phyloP scores from a whole-genome alignment of 2,113 vertebrate genomes.

The Rattus rattus region DNA sequence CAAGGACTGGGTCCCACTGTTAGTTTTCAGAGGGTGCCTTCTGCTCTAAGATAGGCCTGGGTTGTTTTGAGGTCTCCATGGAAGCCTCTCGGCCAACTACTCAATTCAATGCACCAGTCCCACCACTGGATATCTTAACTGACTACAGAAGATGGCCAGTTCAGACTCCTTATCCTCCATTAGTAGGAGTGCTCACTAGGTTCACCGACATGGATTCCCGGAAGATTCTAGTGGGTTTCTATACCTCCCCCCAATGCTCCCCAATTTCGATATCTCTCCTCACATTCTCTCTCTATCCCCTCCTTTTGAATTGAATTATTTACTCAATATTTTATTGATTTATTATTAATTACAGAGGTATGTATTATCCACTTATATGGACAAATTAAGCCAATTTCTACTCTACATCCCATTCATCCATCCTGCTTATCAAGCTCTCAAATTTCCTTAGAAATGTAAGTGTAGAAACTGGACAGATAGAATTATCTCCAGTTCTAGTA shows the following conservation, averaged over 20 bases:
- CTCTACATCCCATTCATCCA: neutral
- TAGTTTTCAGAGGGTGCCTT: neutral
- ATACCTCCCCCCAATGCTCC: neutral
- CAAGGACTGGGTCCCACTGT: neutral
- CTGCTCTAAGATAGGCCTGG: neutral
- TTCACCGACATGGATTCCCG: neutral
- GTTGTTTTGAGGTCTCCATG: neutral
- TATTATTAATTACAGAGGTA: neutral
- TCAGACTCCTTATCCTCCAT: neutral
- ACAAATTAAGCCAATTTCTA: neutral
- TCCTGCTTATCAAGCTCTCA: neutral
- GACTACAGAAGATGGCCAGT: neutral
- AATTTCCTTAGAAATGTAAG: slow-evolving; percentile 9
- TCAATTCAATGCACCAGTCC: neutral
- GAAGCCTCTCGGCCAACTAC: neutral
- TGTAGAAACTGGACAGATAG: neutral
- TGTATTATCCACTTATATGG: neutral
- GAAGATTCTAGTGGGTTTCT: neutral
- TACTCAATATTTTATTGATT: neutral
- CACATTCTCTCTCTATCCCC: neutral
- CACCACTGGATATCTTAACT: neutral
- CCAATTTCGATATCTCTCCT: neutral
- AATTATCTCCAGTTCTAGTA: neutral
- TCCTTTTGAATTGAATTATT: neutral
- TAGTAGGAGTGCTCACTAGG: neutral